A percentile compares a stretch with the other conserved stretches of the same genome.
phyloP scores from a whole-genome alignment of 2,113 vertebrate species.

The Nymphicus hollandicus region DNA sequence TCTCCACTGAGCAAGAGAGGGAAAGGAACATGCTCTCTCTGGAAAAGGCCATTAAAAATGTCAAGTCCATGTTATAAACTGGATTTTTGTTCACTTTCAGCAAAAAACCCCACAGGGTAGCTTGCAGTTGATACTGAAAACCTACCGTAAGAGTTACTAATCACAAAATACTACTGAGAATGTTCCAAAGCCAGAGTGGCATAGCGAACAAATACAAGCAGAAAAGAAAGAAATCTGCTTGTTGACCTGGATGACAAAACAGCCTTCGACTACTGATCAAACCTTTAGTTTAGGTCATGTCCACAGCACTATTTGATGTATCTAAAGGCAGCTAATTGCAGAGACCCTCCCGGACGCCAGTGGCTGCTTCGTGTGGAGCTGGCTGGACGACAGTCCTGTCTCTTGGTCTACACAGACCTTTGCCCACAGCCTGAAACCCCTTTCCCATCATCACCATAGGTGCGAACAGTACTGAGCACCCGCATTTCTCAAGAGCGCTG shows the following conservation, averaged over 20 bases:
- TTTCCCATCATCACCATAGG: not conserved
- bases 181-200: not conserved
- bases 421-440: not conserved
- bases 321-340: too few relatives aligned
- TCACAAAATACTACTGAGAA: not conserved
- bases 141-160: not conserved
- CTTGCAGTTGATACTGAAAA: not conserved
- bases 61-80: not conserved
- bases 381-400: not conserved
- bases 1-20: not conserved
- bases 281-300: not conserved
- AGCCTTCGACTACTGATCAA: not conserved
- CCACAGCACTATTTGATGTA: not conserved
- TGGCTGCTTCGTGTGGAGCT: accelerated
- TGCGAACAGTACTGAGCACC: accelerated
- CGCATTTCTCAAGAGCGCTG: accelerated
- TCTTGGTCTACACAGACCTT: not conserved
- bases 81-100: not conserved
- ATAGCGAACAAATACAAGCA: not conserved
- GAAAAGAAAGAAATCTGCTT: not conserved
- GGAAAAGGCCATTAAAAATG: not conserved
- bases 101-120: not conserved
- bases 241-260: not conserved
- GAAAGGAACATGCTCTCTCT: not conserved
- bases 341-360: accelerated